Evolutionary conservation across 2,797 vertebrate genomes (phyloP).

Genomic region (Vultur gryphus): DNA sequence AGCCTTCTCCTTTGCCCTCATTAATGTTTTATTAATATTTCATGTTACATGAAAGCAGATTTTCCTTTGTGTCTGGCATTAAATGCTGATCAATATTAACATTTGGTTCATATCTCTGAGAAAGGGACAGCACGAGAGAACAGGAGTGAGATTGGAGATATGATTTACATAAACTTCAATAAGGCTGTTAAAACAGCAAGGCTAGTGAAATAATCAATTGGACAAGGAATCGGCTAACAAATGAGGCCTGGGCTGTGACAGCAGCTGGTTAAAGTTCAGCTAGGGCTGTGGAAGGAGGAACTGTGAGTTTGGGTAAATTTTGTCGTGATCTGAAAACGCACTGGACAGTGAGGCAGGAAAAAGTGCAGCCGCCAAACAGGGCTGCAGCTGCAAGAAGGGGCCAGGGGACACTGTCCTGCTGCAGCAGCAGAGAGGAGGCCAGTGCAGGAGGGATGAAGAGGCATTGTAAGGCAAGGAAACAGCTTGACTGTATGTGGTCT

Average conservation of each 20-base stretch:
- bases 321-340: not conserved
- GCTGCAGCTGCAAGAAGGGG: not conserved
- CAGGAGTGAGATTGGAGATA: not conserved
- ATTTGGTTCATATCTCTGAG: constrained; percentile 13
- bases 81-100: constrained; percentile 34
- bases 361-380: not conserved
- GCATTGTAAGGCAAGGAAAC: not conserved
- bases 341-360: not conserved
- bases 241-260: not conserved
- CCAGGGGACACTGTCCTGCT: not conserved
- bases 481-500: not conserved
- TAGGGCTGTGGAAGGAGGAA: not conserved
- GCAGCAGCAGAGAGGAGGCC: not conserved
- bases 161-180: not conserved
- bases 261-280: not conserved
- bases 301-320: not conserved
- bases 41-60: not conserved
- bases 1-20: not conserved
- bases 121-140: not conserved
- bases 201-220: not conserved
- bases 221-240: not conserved
- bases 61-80: constrained; percentile 21
- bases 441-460: rapidly evolving
- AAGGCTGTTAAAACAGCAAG: not conserved
- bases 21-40: constrained; percentile 34